Base-by-base conservation (phyloP, 2,797 vertebrate genomes). In the Chrysolophus pictus region DNA sequence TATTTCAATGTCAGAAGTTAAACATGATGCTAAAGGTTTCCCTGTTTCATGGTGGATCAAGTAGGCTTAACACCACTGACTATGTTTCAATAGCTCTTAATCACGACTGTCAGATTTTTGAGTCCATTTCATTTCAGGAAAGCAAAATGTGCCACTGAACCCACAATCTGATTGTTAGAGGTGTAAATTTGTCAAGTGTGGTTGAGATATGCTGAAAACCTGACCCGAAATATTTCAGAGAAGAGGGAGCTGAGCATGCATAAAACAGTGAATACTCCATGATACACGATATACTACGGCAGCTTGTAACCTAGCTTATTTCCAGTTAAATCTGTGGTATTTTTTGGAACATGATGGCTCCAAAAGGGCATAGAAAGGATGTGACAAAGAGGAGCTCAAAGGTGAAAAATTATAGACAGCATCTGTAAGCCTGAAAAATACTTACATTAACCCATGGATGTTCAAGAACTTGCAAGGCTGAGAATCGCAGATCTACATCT, bases 391-490 rank as follows among this genome's bases (percentile, higher is more conserved):
- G 81, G 53, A 49, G 16, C 19, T 82, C 37, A 92, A 87, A 90
- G 21, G 17, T 63, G 49, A 29, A 67, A 88, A 71, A 49, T 17
- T 67, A 39, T 33, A 93, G 67, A 42, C 47, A 87, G 42, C n/a
- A 72, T 47, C 41, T 69, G 41, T 49, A 88, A 55, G 24, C 37
- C 46, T 70, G 65, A 82, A 90, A 55, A 95, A 88, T 91, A 98
- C 99, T 99, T 98, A 99, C 99, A 41, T 99, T 99, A 92, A 99
- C 99, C 99, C 99, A 99, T 37, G 98, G 98, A 67, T 99, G 99
- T 83, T 99, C 99, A 41, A 99, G 98, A 93, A 99, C 98, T 97
- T 99, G 99, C 76, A 98, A 89, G 24, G 99, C 99, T 39, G 99
- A 98, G 97, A 98, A 99, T 88, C 99, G 98, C 95, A 99, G 98